Base-by-base conservation (phyloP, 2,888 invertebrate species). In the Aspidapion aeneum region DNA sequence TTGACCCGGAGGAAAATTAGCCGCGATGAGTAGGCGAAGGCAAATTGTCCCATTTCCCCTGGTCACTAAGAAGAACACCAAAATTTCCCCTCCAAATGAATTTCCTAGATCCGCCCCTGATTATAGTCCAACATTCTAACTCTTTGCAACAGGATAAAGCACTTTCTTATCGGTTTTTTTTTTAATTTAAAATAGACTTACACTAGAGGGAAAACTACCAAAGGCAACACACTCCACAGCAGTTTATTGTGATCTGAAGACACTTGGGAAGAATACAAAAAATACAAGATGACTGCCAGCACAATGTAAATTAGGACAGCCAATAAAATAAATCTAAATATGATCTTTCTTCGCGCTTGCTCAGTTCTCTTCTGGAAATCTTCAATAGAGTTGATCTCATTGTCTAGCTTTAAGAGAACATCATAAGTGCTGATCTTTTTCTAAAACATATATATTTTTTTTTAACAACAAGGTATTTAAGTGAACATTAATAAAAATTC, bases 151-250 rank as follows among this genome's bases (percentile, higher is more conserved):
- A n/a, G n/a, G n/a, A n/a, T n/a, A n/a, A n/a, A n/a, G n/a, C n/a
- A n/a, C n/a, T n/a, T n/a, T n/a, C n/a, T n/a, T n/a, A n/a, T n/a
- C n/a, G n/a, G n/a, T n/a, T n/a, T n/a, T n/a, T n/a, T n/a, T n/a
- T n/a, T n/a, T n/a, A n/a, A n/a, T n/a, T n/a, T n/a, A n/a, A n/a
- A n/a, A n/a, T n/a, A n/a, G n/a, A 75, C 94, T 90, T 81, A 96
- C 96, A 96, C 76, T 63, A 94, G 74, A 60, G 96, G 94, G 74
- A 95, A 88, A 60, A 92, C 82, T 21, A 95, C 79, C 60, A 96
- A 81, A 18, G 94, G 94, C 12, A 12, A 12, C 63, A 89, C 86
- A 16, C 90, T 87, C 77, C 92, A 92, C 67, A 92, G 81, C 61
- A 93, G 74, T 64, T 89, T 86, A n/a, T n/a, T n/a, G 70, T 92